Percentiles rank a stretch among this genome's conserved stretches.
phyloP scores from a whole-genome alignment of 2,113 vertebrate genomes.

The Callaeas wilsoni region DNA sequence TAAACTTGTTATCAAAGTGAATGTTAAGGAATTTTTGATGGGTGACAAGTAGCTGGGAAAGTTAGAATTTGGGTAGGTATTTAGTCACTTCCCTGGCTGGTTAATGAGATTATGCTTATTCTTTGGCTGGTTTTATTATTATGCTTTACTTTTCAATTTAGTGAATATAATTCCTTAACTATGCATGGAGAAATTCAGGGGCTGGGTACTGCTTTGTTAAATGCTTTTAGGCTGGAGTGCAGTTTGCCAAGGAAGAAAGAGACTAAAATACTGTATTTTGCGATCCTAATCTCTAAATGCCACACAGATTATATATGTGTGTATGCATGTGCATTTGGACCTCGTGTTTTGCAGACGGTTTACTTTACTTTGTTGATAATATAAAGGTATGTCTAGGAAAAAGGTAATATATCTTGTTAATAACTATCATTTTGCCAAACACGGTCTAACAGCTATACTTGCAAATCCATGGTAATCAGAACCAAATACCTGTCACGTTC shows the following conservation, averaged over 20 bases:
- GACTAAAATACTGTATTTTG: conserved; percentile 24
- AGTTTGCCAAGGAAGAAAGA: neutral
- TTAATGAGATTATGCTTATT: neutral
- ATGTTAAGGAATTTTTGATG: conserved; percentile 20
- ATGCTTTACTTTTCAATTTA: conserved; percentile 18
- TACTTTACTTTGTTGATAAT: conserved; percentile 58
- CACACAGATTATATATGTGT: neutral
- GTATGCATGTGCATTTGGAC: neutral
- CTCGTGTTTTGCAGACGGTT: conserved; percentile 34
- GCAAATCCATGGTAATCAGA: conserved; percentile 58
- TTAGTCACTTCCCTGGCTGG: neutral
- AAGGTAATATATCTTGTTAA: conserved; percentile 41
- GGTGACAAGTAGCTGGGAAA: conserved; percentile 11
- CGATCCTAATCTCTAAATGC: conserved; percentile 16
- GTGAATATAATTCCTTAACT: neutral
- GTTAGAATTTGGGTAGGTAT: conserved; percentile 6
- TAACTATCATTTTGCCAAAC: conserved; percentile 47
- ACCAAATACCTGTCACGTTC: conserved; percentile 61
- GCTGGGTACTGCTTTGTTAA: neutral
- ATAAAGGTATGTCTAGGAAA: conserved; percentile 38
- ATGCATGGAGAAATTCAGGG: neutral
- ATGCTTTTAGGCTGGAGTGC: neutral
- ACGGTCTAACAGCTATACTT: neutral
- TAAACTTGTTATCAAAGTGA: conserved; percentile 33
- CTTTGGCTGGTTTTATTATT: neutral